These are phyloP conservation scores for Paramisgurnus dabryanus DNA, from an alignment of 2,113 vertebrate species.

Conservation along the genomic window DNA sequence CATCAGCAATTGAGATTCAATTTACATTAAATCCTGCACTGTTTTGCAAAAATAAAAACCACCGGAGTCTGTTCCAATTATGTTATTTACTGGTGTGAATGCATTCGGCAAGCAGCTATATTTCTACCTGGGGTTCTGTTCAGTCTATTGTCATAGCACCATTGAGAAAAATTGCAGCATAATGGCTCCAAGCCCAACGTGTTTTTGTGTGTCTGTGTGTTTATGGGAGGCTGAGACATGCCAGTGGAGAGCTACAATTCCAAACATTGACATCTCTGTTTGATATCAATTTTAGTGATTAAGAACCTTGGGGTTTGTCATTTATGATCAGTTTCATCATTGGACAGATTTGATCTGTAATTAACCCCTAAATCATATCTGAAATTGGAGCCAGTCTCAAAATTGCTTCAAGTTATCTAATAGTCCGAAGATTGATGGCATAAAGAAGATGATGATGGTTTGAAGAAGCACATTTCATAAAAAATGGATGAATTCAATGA, in stretches of 20 bases:
- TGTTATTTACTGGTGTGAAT: conserved; percentile 13
- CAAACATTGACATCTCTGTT: not conserved
- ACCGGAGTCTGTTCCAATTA: not conserved
- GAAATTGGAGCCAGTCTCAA: conserved; percentile 16
- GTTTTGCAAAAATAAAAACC: conserved; percentile 1
- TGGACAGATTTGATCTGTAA: not conserved
- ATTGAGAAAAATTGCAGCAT: conserved; percentile 29
- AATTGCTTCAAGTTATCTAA: conserved; percentile 31
- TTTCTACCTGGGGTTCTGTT: conserved; percentile 3
- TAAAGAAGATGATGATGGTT: conserved; percentile 32
- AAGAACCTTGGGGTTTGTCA: not conserved
- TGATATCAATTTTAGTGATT: conserved; percentile 14
- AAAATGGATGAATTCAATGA: conserved; percentile 57
- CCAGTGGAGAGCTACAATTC: not conserved
- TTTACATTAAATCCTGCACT: conserved; percentile 3
- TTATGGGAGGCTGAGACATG: not conserved
- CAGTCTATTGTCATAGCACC: conserved; percentile 7
- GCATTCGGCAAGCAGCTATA: not conserved
- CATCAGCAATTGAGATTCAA: not conserved
- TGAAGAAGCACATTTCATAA: conserved; percentile 58
- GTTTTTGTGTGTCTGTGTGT: not conserved
- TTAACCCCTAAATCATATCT: conserved; percentile 10
- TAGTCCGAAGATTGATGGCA: conserved; percentile 26
- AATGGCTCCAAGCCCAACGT: not conserved
- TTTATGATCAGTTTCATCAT: not conserved